Conservation (phyloP, 2,113 vertebrate genomes). For the Glaucidium brasilianum region DNA sequence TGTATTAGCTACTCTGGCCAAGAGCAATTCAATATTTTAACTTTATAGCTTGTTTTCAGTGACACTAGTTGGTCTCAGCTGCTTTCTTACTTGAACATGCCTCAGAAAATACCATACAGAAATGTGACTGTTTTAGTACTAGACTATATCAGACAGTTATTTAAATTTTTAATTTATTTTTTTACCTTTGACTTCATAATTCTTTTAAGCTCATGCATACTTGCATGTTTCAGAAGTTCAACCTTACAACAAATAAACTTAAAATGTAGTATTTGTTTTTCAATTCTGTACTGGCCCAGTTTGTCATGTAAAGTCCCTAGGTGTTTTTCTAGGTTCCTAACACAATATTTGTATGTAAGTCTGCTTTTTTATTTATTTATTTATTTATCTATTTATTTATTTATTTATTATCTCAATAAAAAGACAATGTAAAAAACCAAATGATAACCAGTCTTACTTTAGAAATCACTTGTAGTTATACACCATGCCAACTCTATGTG, state of each 20-base stretch:
- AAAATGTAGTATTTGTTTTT: not conserved
- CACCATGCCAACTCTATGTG: not conserved
- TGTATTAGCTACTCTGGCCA: not conserved
- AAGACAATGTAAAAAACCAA: not conserved
- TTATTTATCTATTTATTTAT: too few relatives aligned
- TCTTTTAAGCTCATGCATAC: not conserved
- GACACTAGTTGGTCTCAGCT: not conserved
- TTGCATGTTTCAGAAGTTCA: not conserved
- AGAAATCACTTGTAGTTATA: not conserved
- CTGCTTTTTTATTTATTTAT: too few relatives aligned
- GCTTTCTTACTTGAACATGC: slow-evolving; percentile 1
- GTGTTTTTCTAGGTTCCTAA: not conserved
- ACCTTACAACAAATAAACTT: not conserved
- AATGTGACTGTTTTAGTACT: not conserved
- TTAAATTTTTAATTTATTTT: not conserved
- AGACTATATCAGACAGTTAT: not conserved
- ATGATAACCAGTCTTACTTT: not conserved
- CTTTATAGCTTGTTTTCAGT: slow-evolving; percentile 9
- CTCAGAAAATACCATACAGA: not conserved
- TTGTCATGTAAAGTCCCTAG: not conserved
- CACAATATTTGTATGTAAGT: not conserved
- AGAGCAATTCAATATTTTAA: slow-evolving; percentile 36
- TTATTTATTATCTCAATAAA: not conserved
- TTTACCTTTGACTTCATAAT: not conserved
- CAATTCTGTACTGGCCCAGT: not conserved